A percentile compares a stretch with the other conserved stretches of the same genome.
Conservation (phyloP, 1,140 invertebrate species). For the Rhizoglyphus robini region DNA sequence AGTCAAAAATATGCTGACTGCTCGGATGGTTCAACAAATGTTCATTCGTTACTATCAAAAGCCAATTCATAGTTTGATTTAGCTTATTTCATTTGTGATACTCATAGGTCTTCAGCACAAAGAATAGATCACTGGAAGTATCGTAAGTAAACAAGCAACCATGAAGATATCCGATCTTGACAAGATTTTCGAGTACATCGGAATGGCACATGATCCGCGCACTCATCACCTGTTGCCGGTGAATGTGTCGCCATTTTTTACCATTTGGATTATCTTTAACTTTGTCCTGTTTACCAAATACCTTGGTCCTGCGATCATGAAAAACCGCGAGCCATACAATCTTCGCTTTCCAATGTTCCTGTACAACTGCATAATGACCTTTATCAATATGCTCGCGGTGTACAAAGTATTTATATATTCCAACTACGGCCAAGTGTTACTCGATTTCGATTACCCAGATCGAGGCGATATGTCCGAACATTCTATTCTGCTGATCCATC, state of each 20-base stretch:
- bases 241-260: slow-evolving; percentile 1
- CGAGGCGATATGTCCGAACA: slow-evolving; percentile 9
- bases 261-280: slow-evolving; percentile 50
- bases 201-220: not conserved
- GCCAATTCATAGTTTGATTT: no score
- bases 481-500: slow-evolving; percentile 1
- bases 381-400: slow-evolving; percentile 21
- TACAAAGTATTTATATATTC: not conserved
- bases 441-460: slow-evolving; percentile 14
- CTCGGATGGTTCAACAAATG: no score
- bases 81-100: no score
- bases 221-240: slow-evolving; percentile 4
- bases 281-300: slow-evolving; percentile 68
- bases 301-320: slow-evolving; percentile 66
- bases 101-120: not conserved
- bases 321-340: slow-evolving; percentile 63
- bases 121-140: not conserved
- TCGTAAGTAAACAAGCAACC: not conserved
- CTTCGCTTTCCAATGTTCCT: slow-evolving; percentile 56
- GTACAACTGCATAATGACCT: slow-evolving; percentile 47
- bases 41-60: no score
- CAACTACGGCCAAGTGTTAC: not conserved
- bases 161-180: slow-evolving; percentile 5
- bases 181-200: slow-evolving; percentile 10
- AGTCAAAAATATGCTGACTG: no score